phyloP scores from a whole-genome alignment of 2,113 vertebrate genomes.

The Neotragus pygmaeus region DNA sequence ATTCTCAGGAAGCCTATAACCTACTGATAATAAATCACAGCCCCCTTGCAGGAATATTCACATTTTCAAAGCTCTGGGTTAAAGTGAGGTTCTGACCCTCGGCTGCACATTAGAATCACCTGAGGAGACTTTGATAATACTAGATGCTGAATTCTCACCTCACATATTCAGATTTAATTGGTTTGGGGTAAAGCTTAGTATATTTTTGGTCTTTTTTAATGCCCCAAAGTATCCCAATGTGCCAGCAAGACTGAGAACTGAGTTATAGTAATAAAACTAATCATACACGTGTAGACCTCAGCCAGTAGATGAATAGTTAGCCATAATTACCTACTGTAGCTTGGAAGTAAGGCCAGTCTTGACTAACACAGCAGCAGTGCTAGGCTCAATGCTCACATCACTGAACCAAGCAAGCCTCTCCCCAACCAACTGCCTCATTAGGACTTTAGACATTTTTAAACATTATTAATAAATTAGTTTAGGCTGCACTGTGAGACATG shows the following conservation, averaged over 20 bases:
- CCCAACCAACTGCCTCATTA: background rate
- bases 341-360: background rate
- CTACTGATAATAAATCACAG: background rate
- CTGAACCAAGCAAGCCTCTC: background rate
- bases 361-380: too few species aligned
- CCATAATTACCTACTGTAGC: background rate
- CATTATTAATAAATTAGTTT: background rate
- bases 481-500: background rate
- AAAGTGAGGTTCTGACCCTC: background rate
- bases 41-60: background rate
- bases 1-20: background rate
- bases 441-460: background rate
- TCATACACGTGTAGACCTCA: background rate
- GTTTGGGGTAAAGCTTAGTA: background rate
- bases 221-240: background rate
- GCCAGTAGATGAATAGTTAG: background rate
- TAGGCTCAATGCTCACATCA: background rate
- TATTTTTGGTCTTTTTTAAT: conserved; percentile 11
- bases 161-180: background rate
- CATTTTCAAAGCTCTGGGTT: background rate
- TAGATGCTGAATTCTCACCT: background rate
- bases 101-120: background rate
- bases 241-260: conserved; percentile 6
- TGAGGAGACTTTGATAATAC: background rate
- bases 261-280: background rate